Conservation (phyloP, 2,113 vertebrate genomes). For the Heterochromis multidens region DNA sequence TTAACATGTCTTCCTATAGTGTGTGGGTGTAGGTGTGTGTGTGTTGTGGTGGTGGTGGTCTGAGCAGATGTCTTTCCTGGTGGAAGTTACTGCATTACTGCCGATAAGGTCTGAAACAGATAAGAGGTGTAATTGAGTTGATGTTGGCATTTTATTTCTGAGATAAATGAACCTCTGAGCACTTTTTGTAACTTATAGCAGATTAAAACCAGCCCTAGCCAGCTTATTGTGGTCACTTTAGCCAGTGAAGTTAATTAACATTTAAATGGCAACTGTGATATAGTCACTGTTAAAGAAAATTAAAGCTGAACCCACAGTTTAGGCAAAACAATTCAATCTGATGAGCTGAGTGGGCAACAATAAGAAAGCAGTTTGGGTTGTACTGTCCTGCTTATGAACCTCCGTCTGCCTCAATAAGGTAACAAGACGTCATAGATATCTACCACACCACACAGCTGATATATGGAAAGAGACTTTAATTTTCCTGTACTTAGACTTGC, state of each 20-base stretch:
- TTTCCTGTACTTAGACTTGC: not conserved
- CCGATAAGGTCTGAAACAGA: constrained; percentile 6
- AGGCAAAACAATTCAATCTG: not conserved
- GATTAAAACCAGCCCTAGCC: too few species aligned
- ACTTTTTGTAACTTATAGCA: not conserved
- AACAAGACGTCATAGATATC: not conserved
- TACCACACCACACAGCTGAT: not conserved
- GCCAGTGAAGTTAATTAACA: not conserved
- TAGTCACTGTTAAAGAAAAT: not conserved
- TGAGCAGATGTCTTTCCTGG: not conserved
- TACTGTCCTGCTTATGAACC: not conserved
- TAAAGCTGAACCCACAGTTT: not conserved
- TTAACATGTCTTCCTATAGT: not conserved
- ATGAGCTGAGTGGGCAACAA: not conserved
- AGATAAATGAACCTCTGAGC: not conserved
- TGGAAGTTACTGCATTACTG: not conserved
- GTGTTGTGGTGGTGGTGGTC: too few species aligned
- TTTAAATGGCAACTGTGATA: not conserved
- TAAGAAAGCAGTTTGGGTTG: not conserved
- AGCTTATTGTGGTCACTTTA: not conserved
- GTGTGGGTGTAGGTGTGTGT: too few species aligned
- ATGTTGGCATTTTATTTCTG: not conserved
- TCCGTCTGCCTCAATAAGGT: not conserved
- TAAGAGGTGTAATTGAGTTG: not conserved
- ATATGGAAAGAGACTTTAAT: not conserved